phyloP scores from a whole-genome alignment of 2,113 vertebrate genomes.

The Marmota flaviventris region DNA sequence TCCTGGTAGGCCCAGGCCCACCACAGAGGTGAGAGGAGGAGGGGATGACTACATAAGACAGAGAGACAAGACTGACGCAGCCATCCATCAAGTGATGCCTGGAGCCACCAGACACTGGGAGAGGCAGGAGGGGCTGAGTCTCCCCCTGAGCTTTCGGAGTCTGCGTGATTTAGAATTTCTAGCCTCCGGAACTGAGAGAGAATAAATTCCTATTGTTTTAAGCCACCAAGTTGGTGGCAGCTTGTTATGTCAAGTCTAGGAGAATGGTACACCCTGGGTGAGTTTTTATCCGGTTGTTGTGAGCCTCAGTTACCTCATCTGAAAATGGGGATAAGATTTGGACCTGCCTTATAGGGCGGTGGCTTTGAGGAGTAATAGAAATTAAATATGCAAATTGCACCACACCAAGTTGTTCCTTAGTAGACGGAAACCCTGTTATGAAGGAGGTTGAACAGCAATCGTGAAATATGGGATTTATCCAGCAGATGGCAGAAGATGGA shows the following conservation, averaged over 20 bases:
- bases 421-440: background rate
- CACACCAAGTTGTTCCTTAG: background rate
- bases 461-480: background rate
- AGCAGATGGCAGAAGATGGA: constrained; percentile 73
- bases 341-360: background rate
- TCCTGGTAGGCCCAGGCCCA: background rate
- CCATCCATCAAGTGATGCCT: background rate
- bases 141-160: background rate
- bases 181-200: background rate
- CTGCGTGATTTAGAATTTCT: background rate
- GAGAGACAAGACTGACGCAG: background rate
- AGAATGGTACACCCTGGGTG: background rate
- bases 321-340: background rate
- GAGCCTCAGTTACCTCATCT: background rate
- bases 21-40: background rate
- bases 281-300: background rate
- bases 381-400: background rate
- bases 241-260: background rate
- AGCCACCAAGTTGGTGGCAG: background rate
- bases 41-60: background rate
- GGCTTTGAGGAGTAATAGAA: background rate
- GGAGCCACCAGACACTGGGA: background rate
- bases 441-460: background rate
- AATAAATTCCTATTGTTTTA: background rate
- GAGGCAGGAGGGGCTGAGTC: background rate